phyloP scores from a whole-genome alignment of 2,113 vertebrate genomes.

The Hemibagrus wyckioides region DNA sequence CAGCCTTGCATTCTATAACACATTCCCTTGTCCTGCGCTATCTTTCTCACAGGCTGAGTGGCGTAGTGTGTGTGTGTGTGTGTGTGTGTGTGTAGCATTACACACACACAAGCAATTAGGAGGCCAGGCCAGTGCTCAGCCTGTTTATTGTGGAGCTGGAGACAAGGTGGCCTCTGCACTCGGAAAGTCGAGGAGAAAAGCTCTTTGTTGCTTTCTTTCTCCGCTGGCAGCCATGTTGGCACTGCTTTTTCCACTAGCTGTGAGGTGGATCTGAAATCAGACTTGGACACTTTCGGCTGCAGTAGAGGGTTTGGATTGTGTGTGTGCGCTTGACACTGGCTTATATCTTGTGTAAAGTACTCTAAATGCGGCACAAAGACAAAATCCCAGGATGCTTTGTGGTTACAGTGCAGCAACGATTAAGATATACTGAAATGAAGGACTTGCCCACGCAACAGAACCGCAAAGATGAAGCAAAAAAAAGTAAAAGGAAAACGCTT shows the following conservation, averaged over 20 bases:
- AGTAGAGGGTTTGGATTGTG: neutral
- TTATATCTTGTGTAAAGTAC: slow-evolving; percentile 62
- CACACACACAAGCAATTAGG: slow-evolving; percentile 61
- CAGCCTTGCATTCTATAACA: neutral
- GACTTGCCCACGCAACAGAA: neutral
- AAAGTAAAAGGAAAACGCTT: neutral
- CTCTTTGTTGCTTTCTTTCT: slow-evolving; percentile 52
- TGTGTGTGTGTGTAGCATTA: too few species aligned
- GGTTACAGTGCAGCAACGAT: slow-evolving; percentile 4
- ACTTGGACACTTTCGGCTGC: slow-evolving; percentile 45
- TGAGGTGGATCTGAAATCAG: slow-evolving; percentile 52
- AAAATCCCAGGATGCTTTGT: neutral
- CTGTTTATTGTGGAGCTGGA: slow-evolving; percentile 52
- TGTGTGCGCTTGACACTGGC: slow-evolving; percentile 55
- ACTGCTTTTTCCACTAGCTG: slow-evolving; percentile 49
- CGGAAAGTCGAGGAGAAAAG: slow-evolving; percentile 23
- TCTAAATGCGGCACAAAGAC: slow-evolving; percentile 48
- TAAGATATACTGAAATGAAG: slow-evolving; percentile 8
- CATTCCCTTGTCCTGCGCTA: neutral
- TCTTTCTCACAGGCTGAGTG: neutral
- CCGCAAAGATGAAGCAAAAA: neutral
- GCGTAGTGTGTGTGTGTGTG: neutral
- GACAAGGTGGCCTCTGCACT: slow-evolving; percentile 23
- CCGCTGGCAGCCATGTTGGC: slow-evolving; percentile 48
- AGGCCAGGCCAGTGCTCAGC: slow-evolving; percentile 33